Evolutionary conservation across 2,888 invertebrate species (phyloP), one percentile per base, ranked within the genome.

Genomic region (Ectemnius continuus): DNA sequence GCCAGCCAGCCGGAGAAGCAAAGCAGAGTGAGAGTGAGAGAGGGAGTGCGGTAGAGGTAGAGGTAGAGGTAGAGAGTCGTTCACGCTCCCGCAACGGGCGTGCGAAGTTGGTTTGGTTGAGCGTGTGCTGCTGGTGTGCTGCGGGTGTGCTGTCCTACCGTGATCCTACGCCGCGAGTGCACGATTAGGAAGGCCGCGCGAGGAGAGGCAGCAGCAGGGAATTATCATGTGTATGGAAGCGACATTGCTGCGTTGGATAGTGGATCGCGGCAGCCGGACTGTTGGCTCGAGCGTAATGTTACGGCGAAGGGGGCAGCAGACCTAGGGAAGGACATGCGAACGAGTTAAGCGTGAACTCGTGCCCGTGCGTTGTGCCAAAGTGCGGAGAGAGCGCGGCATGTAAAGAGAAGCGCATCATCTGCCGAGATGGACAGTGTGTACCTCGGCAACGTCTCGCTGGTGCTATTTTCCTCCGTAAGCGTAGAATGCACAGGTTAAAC

Each of bases 171-270:
- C 52, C 52, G 52, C 52, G 36, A 52, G 52, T 16, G 16, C 52
- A 52, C 52, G 16, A 52, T 14, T 52, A 14, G 14, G 13, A 5
- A 52, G n/a, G n/a, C 8, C 2, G 52, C 13, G 46, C 67, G 72
- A 66, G 57, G 69, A 72, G 62, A 76, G 57, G 62, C 59, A 63
- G 62, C 59, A 63, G 60, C 61, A 48, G 64, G 36, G 47, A 78
- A 76, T 85, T 85, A 85, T 84, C 84, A 82, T 83, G 80, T 81
- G 73, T 68, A 74, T 77, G 77, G 80, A 80, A 74, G 82, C 75
- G 76, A 79, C 73, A 60, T 74, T 79, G 36, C 36, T 36, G 75
- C 73, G 80, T 72, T 76, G 78, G 78, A 77, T 75, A 75, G 73
- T 73, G 79, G 68, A 76, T 66, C 76, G 75, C 46, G 76, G 79